A percentile compares a stretch with the other conserved stretches of the same genome.
Conservation (phyloP, 2,888 invertebrate species). For the Anorthoa munda region DNA sequence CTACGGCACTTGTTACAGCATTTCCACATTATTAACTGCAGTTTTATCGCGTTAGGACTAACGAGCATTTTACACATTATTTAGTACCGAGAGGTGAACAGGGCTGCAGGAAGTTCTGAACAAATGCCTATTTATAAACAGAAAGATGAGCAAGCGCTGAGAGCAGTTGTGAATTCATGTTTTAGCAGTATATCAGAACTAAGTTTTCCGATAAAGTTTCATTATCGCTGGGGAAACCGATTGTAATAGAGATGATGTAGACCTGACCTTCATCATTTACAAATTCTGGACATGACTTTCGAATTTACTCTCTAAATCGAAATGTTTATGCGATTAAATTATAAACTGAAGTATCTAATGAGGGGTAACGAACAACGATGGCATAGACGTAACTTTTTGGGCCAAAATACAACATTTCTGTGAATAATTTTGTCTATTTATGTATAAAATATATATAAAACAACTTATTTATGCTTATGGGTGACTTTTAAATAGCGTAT, state of each 20-base stretch:
- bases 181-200: background rate
- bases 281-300: conserved; percentile 41
- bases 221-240: background rate
- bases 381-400: conserved; percentile 34
- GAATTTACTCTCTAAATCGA: conserved; percentile 41
- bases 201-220: conserved; percentile 8
- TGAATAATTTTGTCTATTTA: conserved; percentile 5
- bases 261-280: conserved; percentile 23
- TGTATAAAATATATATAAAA: too few species aligned
- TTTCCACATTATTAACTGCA: conserved; percentile 47
- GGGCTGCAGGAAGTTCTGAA: background rate
- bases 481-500: conserved; percentile 2
- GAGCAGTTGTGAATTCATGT: background rate
- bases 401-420: conserved; percentile 19
- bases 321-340: conserved; percentile 47
- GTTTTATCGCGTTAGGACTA: conserved; percentile 38
- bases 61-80: conserved; percentile 46
- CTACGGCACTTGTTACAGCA: conserved; percentile 42
- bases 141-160: conserved; percentile 1
- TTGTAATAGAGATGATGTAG: background rate
- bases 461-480: background rate
- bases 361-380: conserved; percentile 31
- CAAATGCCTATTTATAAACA: conserved; percentile 24
- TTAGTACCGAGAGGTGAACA: conserved; percentile 33
- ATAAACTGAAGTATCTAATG: conserved; percentile 50